Conservation (phyloP, 2,113 vertebrate species). For the Carassius gibelio region DNA sequence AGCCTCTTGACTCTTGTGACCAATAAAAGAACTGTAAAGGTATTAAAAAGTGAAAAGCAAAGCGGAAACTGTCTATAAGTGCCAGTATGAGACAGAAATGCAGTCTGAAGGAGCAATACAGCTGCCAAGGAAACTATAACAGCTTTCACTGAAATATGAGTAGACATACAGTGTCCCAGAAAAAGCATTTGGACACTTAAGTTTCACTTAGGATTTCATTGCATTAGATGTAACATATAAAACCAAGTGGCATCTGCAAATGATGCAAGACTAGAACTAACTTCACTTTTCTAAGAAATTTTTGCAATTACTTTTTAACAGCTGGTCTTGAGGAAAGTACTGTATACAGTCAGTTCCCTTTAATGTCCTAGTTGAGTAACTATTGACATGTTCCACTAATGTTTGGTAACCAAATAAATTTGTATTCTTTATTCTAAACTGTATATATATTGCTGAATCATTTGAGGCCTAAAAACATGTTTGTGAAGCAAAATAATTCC, state of each 20-base stretch:
- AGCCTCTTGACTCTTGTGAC: not conserved
- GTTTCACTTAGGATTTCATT: not conserved
- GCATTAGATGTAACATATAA: not conserved
- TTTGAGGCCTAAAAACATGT: not conserved
- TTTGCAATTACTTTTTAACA: too few relatives aligned
- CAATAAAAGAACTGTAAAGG: not conserved
- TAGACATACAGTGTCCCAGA: not conserved
- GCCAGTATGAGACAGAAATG: not conserved
- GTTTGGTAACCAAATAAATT: not conserved
- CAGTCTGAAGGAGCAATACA: conserved; percentile 7
- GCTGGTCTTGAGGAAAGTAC: too few relatives aligned
- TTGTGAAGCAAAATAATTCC: not conserved
- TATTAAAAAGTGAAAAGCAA: conserved; percentile 12
- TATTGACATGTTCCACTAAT: not conserved
- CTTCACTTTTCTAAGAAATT: too few relatives aligned
- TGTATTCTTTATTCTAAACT: not conserved
- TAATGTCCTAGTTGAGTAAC: not conserved
- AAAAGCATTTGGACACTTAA: not conserved
- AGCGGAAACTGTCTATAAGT: not conserved
- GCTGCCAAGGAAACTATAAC: conserved; percentile 25
- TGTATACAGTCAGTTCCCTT: too few relatives aligned
- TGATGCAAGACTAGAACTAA: conserved; percentile 4
- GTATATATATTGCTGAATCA: not conserved
- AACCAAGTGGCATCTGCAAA: not conserved
- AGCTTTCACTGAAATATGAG: not conserved